A percentile compares a stretch with the other conserved stretches of the same genome.
Conservation (phyloP, 92 coral and sea anemone species). For the Plumapathes pennacea region DNA sequence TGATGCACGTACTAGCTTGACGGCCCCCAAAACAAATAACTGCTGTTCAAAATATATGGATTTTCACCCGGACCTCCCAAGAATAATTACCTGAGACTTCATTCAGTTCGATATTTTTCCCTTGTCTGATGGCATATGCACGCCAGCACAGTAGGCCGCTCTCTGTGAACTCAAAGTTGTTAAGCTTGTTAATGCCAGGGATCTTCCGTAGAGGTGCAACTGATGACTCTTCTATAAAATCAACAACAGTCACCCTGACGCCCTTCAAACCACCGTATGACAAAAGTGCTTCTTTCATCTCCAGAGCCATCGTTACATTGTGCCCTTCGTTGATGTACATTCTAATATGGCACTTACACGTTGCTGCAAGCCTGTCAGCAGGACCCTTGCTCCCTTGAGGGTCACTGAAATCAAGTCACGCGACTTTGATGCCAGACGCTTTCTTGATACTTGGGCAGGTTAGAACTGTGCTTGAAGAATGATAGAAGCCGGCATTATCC, state of each 20-base stretch:
- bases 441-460: constrained; percentile 9
- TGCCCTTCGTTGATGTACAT: constrained; percentile 42
- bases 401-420: constrained; percentile 20
- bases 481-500: constrained; percentile 32
- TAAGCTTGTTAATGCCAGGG: constrained; percentile 12
- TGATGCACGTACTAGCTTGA: no score
- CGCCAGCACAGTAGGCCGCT: constrained; percentile 4
- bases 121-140: constrained; percentile 16
- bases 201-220: constrained; percentile 3
- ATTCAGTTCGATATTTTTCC: constrained; percentile 4
- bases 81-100: constrained; percentile 8
- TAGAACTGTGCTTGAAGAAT: constrained; percentile 37
- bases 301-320: constrained; percentile 27
- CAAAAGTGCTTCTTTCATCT: constrained; percentile 30
- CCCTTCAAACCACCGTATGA: constrained; percentile 30
- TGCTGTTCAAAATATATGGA: no score
- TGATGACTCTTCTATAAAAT: constrained; percentile 1
- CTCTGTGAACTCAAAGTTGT: constrained; percentile 11
- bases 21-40: background rate
- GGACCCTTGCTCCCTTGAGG: constrained; percentile 45
- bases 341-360: constrained; percentile 38
- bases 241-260: constrained; percentile 20
- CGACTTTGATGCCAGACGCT: constrained; percentile 31
- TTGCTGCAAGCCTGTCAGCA: constrained; percentile 40
- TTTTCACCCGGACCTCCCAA: no score